Base-by-base conservation (phyloP, 2,888 invertebrate species). In the Unio delphinus region DNA sequence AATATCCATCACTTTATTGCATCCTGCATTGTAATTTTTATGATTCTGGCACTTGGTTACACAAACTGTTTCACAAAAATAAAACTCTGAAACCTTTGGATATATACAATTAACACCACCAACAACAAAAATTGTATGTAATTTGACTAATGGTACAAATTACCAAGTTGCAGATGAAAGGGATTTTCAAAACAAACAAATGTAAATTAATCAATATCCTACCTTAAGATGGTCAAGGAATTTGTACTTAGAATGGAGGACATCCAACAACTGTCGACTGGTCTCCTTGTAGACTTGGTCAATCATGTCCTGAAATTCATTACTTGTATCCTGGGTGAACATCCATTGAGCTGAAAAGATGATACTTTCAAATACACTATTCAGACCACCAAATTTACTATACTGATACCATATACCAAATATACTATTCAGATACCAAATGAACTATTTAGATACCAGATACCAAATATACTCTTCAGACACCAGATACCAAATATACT, bases 241-340 rank as follows among this genome's bases (percentile, higher is more conserved):
- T 86, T 95, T 94, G 91, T 96, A 97, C 82, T 96, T 95, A 77
- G 95, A 93, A 82, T 94, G 94, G 76, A 98, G 92, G 75, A 97
- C 94, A 83, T 95, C 94, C 76, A 98, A 92, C 62, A 98, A 94
- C 76, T 95, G 93, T 72, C 93, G 93, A 11, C 97, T 96, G 2
- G 96, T 96, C 82, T 95, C 95, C 79, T 93, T 93, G 90, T 96
- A 98, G 34, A 96, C 95, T 60, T 93, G 92, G 83, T 95, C 94
- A 87, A 98, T 94, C 84, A 95, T 94, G 59, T 93, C 93, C 85
- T 95, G 94, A 75, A 98, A 93, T 65, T 94, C 94, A 74, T 94
- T 92, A 88, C 94, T 93, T 90, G 93, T 92, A 90, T 94, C 92
- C 87, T 92, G 89, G 30, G 83, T 86, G 81, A 94, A 93, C 80